A percentile compares a stretch with the other conserved stretches of the same genome.
phyloP scores from a whole-genome alignment of 30 jellyfish, hydroid and myxozoan genomes.

The Clytia hemisphaerica region DNA sequence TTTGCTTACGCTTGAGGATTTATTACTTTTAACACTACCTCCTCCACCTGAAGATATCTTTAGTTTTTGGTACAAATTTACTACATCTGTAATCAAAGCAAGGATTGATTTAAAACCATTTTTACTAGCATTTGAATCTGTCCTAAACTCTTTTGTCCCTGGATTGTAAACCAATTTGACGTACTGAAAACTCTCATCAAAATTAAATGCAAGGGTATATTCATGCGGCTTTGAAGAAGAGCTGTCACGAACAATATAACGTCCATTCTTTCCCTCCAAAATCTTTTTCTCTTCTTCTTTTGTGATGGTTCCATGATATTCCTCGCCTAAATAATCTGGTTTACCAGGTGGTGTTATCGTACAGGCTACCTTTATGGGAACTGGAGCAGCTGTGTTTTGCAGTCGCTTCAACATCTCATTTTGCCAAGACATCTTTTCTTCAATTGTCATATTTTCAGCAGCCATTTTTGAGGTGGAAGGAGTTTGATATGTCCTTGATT shows the following conservation, averaged over 20 bases:
- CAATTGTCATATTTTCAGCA: too few species aligned
- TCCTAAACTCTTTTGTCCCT: slow-evolving; percentile 26
- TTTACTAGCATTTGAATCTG: slow-evolving; percentile 47
- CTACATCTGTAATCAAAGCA: slow-evolving; percentile 64
- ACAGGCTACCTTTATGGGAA: slow-evolving; percentile 88
- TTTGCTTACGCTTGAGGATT: slow-evolving; percentile 48
- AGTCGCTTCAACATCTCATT: slow-evolving; percentile 60
- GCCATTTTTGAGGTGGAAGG: too few species aligned
- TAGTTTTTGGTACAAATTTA: slow-evolving; percentile 46
- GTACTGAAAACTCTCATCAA: slow-evolving; percentile 71
- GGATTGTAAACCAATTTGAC: slow-evolving; percentile 47
- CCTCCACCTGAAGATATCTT: slow-evolving; percentile 30
- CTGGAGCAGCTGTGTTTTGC: slow-evolving; percentile 77
- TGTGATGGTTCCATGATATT: slow-evolving; percentile 68
- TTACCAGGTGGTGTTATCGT: slow-evolving; percentile 68
- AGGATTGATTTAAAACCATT: slow-evolving; percentile 54
- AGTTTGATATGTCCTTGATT: too few species aligned
- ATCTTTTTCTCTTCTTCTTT: slow-evolving; percentile 59
- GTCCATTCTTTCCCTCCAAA: slow-evolving; percentile 73
- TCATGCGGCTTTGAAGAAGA: slow-evolving; percentile 48
- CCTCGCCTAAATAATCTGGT: slow-evolving; percentile 59
- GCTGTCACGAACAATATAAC: slow-evolving; percentile 83
- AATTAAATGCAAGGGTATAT: slow-evolving; percentile 75
- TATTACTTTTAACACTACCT: background rate
- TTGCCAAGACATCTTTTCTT: too few species aligned